phyloP scores from a whole-genome alignment of 2,113 vertebrate genomes.

The Channa argus region DNA sequence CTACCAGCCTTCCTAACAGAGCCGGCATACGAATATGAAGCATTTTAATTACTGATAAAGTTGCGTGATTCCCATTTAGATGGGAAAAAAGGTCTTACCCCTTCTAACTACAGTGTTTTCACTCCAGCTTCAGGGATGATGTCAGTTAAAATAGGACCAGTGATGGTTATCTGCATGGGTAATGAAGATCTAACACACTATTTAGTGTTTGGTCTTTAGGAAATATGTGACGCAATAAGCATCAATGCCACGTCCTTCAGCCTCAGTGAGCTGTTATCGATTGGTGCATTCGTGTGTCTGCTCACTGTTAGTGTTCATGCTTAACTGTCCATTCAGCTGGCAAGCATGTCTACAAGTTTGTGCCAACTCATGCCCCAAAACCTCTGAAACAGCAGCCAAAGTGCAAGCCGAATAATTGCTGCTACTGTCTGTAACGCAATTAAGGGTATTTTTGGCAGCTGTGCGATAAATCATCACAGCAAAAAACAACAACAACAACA shows the following conservation, averaged over 20 bases:
- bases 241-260: neutral
- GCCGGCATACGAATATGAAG: neutral
- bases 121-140: neutral
- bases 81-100: neutral
- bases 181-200: slow-evolving; percentile 35
- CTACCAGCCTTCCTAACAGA: neutral
- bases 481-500: neutral
- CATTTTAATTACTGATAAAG: neutral
- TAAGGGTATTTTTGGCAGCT: neutral
- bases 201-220: slow-evolving; percentile 9
- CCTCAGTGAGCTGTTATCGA: slow-evolving; percentile 1
- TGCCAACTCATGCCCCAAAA: slow-evolving; percentile 24
- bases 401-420: neutral
- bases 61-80: neutral
- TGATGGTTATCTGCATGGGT: slow-evolving; percentile 41
- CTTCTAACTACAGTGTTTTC: neutral
- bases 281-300: slow-evolving; percentile 9
- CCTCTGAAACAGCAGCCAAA: neutral
- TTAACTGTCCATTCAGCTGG: slow-evolving; percentile 23
- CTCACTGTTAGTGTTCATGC: slow-evolving; percentile 18
- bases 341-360: slow-evolving; percentile 20
- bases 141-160: slow-evolving; percentile 20
- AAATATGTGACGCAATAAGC: slow-evolving; percentile 8
- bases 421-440: slow-evolving; percentile 1
- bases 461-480: slow-evolving; percentile 6